Evolutionary conservation across 2,797 vertebrate genomes (phyloP).

Genomic region (Poecile montanus): DNA sequence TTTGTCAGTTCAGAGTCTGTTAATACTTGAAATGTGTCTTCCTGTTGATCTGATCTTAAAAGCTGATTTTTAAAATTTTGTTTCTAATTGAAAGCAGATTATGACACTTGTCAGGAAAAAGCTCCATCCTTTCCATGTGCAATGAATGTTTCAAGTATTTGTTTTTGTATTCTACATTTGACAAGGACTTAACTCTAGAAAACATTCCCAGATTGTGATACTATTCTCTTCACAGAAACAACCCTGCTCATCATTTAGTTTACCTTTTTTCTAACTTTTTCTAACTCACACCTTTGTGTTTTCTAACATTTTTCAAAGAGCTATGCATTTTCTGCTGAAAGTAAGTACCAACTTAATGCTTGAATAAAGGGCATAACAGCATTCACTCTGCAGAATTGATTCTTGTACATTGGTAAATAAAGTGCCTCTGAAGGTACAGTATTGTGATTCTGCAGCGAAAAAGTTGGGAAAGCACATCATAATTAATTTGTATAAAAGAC

Average conservation of each 20-base stretch:
- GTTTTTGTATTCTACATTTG: neutral
- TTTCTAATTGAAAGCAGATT: neutral
- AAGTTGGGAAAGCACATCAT: constrained; percentile 50
- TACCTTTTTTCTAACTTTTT: neutral
- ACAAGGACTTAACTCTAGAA: constrained; percentile 10
- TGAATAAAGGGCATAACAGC: neutral
- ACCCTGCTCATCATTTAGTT: neutral
- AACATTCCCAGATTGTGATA: neutral
- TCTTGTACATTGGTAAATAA: constrained; percentile 24
- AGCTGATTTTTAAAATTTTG: neutral
- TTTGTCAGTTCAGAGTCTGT: neutral
- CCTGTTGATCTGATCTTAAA: neutral
- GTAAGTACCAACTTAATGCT: neutral
- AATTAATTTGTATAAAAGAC: constrained; percentile 64
- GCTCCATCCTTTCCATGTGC: neutral
- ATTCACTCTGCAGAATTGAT: constrained; percentile 1
- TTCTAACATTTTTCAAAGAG: neutral
- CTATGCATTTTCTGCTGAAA: neutral
- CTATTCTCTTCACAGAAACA: neutral
- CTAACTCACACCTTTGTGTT: neutral
- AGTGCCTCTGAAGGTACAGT: constrained; percentile 38
- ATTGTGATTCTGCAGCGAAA: neutral
- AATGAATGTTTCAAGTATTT: constrained; percentile 8
- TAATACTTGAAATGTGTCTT: constrained; percentile 1
- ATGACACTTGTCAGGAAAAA: constrained; percentile 16